Evolutionary conservation across 2,797 vertebrate genomes (phyloP), one percentile per base, ranked within the genome.

Genomic region (Galaxias olidus): DNA sequence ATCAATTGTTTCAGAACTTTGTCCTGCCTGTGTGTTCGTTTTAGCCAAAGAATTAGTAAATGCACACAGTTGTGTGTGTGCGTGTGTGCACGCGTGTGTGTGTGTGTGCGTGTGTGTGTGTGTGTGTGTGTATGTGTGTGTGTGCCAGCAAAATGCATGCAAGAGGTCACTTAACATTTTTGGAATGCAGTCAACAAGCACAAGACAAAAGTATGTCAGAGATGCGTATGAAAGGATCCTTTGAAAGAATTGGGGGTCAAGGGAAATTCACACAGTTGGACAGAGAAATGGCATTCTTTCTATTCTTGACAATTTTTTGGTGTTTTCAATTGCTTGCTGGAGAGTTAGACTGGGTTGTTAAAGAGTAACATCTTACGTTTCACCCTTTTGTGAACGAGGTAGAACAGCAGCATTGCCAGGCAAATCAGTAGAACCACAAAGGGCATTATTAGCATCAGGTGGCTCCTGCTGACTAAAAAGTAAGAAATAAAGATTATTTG

Each of bases 401-500:
- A 82, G 2, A 89, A 46, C 17, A 90, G 57, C 0, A 96, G 61
- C 0, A 87, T 56, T 8, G 92, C 63, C 74, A 90, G 69, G 61
- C 70, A 14, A 1, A 88, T 0, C 7, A 89, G 15, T 65, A 95
- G 69, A 1, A 96, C 64, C 17, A 77, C 68, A 0, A 83, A 69
- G 61, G 93, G 74, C 84, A 93, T 81, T 11, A 84, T 78, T 65
- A 95, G 81, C 15, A 54, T 90, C 95, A 94, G 95, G 74, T 53
- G 93, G 66, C 74, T 69, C 51, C 88, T 93, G 53, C 65, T 45
- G 62, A 90, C 96, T 98, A 85, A 0, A 58, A 66, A 44, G 15
- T 30, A 64, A 10, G 53, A 55, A 40, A 20, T 14, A 49, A 51
- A 61, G 13, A 30, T 11, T n/a, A n/a, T n/a, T n/a, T n/a, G n/a